A percentile compares a stretch with the other conserved stretches of the same genome.
Conservation (phyloP, 2,797 vertebrate genomes). For the Austrolebias charrua region DNA sequence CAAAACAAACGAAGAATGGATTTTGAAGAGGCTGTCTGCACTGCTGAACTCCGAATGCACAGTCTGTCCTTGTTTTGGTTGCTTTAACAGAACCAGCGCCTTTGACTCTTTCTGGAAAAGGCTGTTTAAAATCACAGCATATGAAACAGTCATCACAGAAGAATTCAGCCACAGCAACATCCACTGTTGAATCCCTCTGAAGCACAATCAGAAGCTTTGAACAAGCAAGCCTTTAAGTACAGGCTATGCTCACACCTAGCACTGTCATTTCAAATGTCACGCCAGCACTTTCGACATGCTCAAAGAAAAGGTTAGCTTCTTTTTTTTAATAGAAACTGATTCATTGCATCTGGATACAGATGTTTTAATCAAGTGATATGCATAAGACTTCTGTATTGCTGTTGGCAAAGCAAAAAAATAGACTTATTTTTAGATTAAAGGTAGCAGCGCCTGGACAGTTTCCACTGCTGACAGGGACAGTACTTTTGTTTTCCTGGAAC, state of each 20-base stretch:
- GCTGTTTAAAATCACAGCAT: constrained; percentile 25
- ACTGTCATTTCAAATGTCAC: constrained; percentile 25
- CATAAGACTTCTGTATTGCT: background rate
- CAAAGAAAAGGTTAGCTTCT: constrained; percentile 11
- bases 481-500: background rate
- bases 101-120: constrained; percentile 1
- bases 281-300: constrained; percentile 2
- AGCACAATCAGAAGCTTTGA: constrained; percentile 32
- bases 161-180: constrained; percentile 40
- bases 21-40: too few species aligned
- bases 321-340: constrained; percentile 9
- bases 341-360: background rate
- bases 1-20: constrained; percentile 37
- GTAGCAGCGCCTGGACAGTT: background rate
- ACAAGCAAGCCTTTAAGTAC: constrained; percentile 40
- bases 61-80: constrained; percentile 24
- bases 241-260: constrained; percentile 42
- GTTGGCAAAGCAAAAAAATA: background rate
- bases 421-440: too few species aligned
- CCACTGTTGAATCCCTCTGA: constrained; percentile 43
- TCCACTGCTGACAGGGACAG: background rate
- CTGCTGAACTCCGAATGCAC: constrained; percentile 16
- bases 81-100: constrained; percentile 9
- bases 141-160: constrained; percentile 37
- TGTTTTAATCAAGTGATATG: constrained; percentile 8